phyloP scores from a whole-genome alignment of 1,140 invertebrate genomes.

The Campodea augens region DNA sequence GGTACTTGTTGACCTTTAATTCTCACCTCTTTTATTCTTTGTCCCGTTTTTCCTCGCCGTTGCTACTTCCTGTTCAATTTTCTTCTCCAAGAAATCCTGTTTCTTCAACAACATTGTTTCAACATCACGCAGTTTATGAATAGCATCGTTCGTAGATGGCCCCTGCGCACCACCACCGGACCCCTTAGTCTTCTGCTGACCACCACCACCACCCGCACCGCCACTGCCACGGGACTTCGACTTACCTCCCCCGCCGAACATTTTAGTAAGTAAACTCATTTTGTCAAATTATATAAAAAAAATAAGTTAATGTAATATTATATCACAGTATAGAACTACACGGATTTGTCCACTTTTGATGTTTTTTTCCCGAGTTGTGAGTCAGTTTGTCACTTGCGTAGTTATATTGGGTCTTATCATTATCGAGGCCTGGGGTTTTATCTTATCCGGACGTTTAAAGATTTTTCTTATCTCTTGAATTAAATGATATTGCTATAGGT shows the following conservation, averaged over 20 bases:
- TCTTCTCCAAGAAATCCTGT: slow-evolving; percentile 38
- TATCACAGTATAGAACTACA: neutral
- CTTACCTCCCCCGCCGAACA: slow-evolving; percentile 26
- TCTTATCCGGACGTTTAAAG: too few species aligned
- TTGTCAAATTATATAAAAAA: neutral
- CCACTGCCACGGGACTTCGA: too few species aligned
- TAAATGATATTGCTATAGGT: too few species aligned
- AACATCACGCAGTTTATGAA: slow-evolving; percentile 34
- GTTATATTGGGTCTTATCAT: too few species aligned
- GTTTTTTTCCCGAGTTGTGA: neutral
- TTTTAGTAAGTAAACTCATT: slow-evolving; percentile 18
- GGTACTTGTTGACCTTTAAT: too few species aligned
- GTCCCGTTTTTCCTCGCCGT: slow-evolving; percentile 37
- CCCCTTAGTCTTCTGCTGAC: too few species aligned
- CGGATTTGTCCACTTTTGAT: neutral
- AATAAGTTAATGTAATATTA: neutral
- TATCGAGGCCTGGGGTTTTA: too few species aligned
- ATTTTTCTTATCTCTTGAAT: too few species aligned
- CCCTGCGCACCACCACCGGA: too few species aligned
- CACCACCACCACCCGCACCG: too few species aligned
- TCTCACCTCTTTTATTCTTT: slow-evolving; percentile 40
- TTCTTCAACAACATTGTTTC: slow-evolving; percentile 44
- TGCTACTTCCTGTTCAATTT: slow-evolving; percentile 33
- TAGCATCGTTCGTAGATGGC: slow-evolving; percentile 33
- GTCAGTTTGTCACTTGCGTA: too few species aligned